phyloP scores from a whole-genome alignment of 1,140 invertebrate species.

The Physella acuta region DNA sequence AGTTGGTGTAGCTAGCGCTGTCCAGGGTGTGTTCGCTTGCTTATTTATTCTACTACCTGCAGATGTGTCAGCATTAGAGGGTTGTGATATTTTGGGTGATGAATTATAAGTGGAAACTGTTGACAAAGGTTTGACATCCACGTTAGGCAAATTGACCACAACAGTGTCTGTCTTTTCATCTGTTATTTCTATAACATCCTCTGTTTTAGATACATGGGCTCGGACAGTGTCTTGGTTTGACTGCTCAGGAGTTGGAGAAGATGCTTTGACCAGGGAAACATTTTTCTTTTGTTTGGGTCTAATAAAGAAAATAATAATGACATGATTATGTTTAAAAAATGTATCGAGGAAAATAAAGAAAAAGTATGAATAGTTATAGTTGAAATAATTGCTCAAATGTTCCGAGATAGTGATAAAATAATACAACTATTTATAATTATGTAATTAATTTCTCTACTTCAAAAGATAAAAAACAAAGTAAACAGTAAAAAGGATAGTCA shows the following conservation, averaged over 20 bases:
- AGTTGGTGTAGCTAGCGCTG: not conserved
- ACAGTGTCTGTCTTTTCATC: constrained; percentile 1
- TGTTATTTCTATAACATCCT: constrained; percentile 26
- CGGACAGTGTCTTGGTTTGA: not conserved
- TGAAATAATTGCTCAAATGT: no score
- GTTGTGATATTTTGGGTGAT: not conserved
- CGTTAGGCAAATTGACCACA: not conserved
- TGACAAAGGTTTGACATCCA: not conserved
- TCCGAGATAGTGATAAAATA: no score
- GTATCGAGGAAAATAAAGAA: no score
- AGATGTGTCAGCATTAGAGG: not conserved
- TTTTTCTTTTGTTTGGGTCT: not conserved
- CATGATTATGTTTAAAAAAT: no score
- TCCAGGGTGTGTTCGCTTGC: not conserved
- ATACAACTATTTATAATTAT: no score
- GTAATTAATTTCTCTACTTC: no score
- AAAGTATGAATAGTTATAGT: no score
- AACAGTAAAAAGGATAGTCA: not conserved
- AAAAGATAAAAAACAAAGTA: not conserved
- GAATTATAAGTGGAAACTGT: not conserved
- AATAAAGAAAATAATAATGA: no score
- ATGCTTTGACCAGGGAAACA: not conserved
- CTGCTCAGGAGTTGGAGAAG: no score
- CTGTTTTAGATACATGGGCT: constrained; percentile 10
- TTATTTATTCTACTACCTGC: not conserved